A percentile compares a stretch with the other conserved stretches of the same genome.
These are phyloP conservation scores for Halichoerus grypus DNA, from an alignment of 2,113 vertebrate genomes.

Conservation along the genomic window DNA sequence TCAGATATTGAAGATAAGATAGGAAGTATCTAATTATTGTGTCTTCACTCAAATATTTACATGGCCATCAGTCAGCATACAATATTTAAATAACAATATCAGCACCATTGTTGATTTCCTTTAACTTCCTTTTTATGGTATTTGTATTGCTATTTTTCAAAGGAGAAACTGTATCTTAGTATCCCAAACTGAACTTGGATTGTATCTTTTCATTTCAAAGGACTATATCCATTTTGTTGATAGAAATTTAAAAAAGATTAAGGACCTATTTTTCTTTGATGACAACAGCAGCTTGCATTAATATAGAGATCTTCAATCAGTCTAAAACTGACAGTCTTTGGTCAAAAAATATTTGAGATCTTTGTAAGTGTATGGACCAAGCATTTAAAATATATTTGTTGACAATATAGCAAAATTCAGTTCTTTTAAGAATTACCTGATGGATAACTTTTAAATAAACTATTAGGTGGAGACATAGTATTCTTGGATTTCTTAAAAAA, in stretches of 20 bases:
- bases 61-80: not conserved
- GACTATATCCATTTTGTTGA: constrained; percentile 48
- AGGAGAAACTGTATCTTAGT: not conserved
- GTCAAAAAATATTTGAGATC: constrained; percentile 8
- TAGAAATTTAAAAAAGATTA: constrained; percentile 43
- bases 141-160: constrained; percentile 37
- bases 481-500: constrained; percentile 8
- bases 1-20: not conserved
- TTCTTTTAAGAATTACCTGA: constrained; percentile 34
- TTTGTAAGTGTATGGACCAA: constrained; percentile 32
- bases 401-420: not conserved
- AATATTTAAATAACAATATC: not conserved
- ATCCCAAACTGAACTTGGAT: not conserved
- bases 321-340: constrained; percentile 43
- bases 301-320: constrained; percentile 23
- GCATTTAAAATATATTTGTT: constrained; percentile 54
- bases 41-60: constrained; percentile 3
- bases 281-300: constrained; percentile 18
- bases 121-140: not conserved
- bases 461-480: not conserved
- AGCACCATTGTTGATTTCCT: not conserved
- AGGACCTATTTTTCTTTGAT: constrained; percentile 35
- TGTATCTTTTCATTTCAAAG: constrained; percentile 45
- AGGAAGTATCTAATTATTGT: not conserved
- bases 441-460: not conserved